Conservation (phyloP, 2,797 vertebrate species). For the Adrianichthys oophorus region DNA sequence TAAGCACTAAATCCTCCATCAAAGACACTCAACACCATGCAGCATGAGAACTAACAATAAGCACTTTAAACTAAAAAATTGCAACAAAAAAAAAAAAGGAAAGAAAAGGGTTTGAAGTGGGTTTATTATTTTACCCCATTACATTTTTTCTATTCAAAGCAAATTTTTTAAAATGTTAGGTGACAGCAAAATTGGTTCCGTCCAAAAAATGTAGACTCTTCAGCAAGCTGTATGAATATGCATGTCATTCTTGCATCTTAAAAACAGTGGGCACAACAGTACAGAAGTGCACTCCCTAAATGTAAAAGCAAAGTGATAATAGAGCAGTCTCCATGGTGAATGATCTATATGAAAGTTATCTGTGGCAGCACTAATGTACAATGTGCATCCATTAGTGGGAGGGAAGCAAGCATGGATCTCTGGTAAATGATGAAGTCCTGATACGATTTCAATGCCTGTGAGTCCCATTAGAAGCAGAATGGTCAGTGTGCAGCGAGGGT, state of each 20-base stretch:
- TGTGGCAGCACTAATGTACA: constrained; percentile 67
- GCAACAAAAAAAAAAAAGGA: constrained; percentile 13
- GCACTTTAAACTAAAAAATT: constrained; percentile 32
- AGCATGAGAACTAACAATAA: constrained; percentile 45
- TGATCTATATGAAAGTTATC: constrained; percentile 62
- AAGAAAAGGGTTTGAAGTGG: constrained; percentile 25
- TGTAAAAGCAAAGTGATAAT: constrained; percentile 40
- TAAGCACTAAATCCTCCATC: constrained; percentile 70
- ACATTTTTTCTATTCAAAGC: constrained; percentile 5
- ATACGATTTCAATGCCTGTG: constrained; percentile 72
- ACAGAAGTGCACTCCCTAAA: constrained; percentile 22
- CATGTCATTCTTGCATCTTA: background rate
- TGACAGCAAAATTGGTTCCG: constrained; percentile 1
- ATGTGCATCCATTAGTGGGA: constrained; percentile 67
- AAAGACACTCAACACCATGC: constrained; percentile 61
- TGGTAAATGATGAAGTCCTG: constrained; percentile 71
- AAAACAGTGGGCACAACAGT: constrained; percentile 8
- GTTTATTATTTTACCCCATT: constrained; percentile 8
- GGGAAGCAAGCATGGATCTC: constrained; percentile 54
- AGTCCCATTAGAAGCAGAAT: constrained; percentile 72
- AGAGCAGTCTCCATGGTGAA: constrained; percentile 43
- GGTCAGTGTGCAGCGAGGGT: constrained; percentile 58
- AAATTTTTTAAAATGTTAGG: background rate
- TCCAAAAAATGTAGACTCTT: background rate
- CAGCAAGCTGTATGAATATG: background rate